These are phyloP conservation scores for Protonibea diacanthus DNA, from an alignment of 2,797 vertebrate species.

Conservation along the genomic window DNA sequence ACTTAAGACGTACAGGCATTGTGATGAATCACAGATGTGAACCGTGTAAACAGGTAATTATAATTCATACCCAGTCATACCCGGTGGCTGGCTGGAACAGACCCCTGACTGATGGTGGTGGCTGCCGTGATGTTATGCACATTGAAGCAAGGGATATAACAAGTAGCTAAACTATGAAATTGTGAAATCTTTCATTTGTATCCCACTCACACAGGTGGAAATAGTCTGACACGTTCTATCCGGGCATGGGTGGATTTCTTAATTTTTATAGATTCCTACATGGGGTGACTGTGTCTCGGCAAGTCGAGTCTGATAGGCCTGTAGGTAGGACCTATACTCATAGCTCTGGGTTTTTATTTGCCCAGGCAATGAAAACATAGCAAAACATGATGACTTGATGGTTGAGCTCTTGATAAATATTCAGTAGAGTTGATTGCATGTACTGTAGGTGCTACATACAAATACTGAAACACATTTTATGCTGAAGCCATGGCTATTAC, in stretches of 20 bases:
- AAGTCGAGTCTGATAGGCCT: background rate
- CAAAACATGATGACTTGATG: conserved; percentile 2
- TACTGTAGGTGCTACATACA: background rate
- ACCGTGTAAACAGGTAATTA: conserved; percentile 11
- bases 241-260: too few relatives aligned
- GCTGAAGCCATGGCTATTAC: background rate
- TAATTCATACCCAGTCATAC: background rate
- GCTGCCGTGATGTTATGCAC: background rate
- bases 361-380: background rate
- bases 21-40: conserved; percentile 8
- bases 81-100: background rate
- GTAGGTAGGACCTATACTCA: too few relatives aligned
- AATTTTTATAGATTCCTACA: background rate
- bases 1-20: conserved; percentile 7
- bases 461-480: background rate
- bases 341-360: background rate
- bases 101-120: background rate
- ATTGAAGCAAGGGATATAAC: background rate
- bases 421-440: conserved; percentile 6
- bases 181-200: background rate
- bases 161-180: background rate
- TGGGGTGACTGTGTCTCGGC: background rate
- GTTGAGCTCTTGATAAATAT: conserved; percentile 25
- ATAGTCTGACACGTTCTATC: background rate
- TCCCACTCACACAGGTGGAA: background rate